Percentiles rank a stretch among this genome's conserved stretches.
Evolutionary conservation across 2,797 vertebrate genomes (phyloP).

Genomic region (Cossypha heuglini): DNA sequence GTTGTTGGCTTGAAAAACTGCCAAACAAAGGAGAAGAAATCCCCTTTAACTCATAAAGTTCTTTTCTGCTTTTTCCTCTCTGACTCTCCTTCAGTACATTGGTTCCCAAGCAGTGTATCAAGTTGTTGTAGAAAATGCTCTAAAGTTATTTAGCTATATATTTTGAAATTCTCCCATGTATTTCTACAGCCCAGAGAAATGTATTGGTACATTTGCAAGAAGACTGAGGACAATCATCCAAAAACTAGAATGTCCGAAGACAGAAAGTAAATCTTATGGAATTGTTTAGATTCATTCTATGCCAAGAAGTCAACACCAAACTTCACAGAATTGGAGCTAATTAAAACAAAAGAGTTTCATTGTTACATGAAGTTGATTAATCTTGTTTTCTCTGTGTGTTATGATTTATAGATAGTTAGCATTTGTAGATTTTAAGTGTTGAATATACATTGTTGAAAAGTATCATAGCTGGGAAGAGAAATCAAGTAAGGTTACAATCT

Average conservation of each 20-base stretch:
- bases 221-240: neutral
- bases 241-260: neutral
- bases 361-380: neutral
- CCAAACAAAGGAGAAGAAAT: neutral
- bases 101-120: neutral
- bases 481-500: neutral
- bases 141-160: neutral
- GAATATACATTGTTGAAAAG: neutral
- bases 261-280: neutral
- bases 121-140: neutral
- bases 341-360: neutral
- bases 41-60: neutral
- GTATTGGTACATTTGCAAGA: neutral
- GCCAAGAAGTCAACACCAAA: neutral
- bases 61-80: neutral
- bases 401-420: neutral
- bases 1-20: neutral
- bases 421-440: neutral
- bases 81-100: neutral
- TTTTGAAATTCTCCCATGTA: neutral
- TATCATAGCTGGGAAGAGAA: neutral
- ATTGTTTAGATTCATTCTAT: neutral
- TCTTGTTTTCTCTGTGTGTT: neutral
- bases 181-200: neutral
- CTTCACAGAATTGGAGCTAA: neutral